Conservation (phyloP, 2,888 invertebrate species). For the Protula sp. region DNA sequence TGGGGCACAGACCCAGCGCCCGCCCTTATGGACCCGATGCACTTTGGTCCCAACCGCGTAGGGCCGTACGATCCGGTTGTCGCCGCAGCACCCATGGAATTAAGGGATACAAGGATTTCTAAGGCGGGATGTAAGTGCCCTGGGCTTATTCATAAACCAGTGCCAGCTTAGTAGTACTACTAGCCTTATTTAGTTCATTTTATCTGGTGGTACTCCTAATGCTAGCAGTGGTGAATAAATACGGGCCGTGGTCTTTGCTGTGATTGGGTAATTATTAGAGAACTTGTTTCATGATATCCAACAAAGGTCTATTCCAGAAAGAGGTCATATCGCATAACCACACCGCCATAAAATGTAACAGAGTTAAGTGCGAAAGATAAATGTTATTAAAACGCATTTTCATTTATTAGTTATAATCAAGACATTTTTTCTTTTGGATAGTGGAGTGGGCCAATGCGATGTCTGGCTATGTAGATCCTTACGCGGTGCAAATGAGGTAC, state of each 20-base stretch:
- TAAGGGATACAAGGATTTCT: neutral
- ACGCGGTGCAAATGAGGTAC: slow-evolving; percentile 2
- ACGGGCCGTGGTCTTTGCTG: neutral
- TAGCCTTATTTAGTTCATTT: neutral
- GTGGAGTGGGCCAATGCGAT: slow-evolving; percentile 14
- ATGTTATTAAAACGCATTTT: neutral
- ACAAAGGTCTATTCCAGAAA: no score
- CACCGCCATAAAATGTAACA: no score
- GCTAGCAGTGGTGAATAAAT: neutral
- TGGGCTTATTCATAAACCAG: neutral
- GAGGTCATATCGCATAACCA: no score
- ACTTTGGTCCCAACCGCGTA: slow-evolving; percentile 18
- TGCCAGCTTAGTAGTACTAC: neutral
- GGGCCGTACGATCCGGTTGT: slow-evolving; percentile 15
- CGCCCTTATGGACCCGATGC: slow-evolving; percentile 26
- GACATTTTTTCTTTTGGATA: neutral
- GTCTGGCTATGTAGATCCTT: slow-evolving; percentile 10
- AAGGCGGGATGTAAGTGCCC: neutral
- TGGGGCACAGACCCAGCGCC: slow-evolving; percentile 41
- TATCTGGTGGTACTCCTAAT: no score
- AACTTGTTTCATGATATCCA: neutral
- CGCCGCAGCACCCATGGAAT: slow-evolving; percentile 11
- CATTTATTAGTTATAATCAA: neutral
- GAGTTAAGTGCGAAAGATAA: no score
- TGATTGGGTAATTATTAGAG: neutral